These are phyloP conservation scores for Ochlodes sylvanus DNA, from an alignment of 2,888 invertebrate genomes.

Conservation along the genomic window DNA sequence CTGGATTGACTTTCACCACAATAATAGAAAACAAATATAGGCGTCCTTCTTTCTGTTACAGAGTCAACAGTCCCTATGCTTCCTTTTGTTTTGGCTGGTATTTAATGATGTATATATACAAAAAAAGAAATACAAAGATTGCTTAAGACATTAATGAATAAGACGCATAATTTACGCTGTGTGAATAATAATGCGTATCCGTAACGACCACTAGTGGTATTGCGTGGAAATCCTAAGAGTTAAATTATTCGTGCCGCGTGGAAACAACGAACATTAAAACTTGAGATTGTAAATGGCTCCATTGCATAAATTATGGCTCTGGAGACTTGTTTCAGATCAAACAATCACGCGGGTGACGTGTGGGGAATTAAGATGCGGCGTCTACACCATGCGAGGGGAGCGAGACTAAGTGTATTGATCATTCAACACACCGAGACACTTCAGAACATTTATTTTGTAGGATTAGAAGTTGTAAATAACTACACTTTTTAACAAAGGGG, in stretches of 20 bases:
- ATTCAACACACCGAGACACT: not conserved
- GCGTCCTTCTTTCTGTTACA: too few relatives aligned
- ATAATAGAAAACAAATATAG: too few relatives aligned
- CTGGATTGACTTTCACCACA: too few relatives aligned
- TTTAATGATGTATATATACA: too few relatives aligned
- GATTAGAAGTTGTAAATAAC: too few relatives aligned
- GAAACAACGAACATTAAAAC: conserved; percentile 53
- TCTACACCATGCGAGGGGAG: not conserved
- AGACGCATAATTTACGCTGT: too few relatives aligned
- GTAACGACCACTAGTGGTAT: not conserved
- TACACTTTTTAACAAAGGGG: too few relatives aligned
- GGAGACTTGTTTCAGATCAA: conserved; percentile 42
- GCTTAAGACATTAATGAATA: too few relatives aligned
- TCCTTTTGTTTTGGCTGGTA: too few relatives aligned
- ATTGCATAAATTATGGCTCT: conserved; percentile 52
- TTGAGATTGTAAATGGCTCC: conserved; percentile 51
- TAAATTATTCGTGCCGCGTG: conserved; percentile 49
- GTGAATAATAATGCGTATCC: not conserved
- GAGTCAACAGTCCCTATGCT: too few relatives aligned
- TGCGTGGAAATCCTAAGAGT: conserved; percentile 15
- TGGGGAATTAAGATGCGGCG: conserved; percentile 37
- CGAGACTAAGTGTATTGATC: not conserved
- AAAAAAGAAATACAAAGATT: too few relatives aligned
- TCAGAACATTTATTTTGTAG: not conserved
- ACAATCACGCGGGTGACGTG: conserved; percentile 46